phyloP scores from a whole-genome alignment of 2,888 invertebrate species.

The Clusia tigrina region DNA sequence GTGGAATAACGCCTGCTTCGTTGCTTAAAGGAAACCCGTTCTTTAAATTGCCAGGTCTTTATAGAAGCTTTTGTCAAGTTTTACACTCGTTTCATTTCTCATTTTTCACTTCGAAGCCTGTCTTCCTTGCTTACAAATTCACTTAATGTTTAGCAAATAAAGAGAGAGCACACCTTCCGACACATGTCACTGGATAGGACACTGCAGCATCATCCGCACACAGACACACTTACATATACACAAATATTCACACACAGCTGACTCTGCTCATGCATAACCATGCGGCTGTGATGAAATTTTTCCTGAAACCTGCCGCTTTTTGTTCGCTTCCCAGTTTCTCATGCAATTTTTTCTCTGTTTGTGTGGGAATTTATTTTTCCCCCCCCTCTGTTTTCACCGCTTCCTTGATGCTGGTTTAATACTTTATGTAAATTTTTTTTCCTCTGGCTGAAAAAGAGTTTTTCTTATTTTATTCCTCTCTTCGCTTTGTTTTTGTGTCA shows the following conservation, averaged over 20 bases:
- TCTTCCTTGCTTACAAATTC: constrained; percentile 1
- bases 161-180: neutral
- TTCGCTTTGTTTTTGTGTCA: neutral
- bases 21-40: too few species aligned
- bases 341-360: neutral
- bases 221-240: too few species aligned
- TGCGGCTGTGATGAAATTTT: constrained; percentile 1
- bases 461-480: neutral
- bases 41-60: too few species aligned
- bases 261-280: too few species aligned
- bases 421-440: constrained; percentile 23
- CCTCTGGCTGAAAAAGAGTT: neutral
- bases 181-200: neutral
- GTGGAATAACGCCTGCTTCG: too few species aligned
- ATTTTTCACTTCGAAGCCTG: too few species aligned
- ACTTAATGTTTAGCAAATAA: constrained; percentile 4
- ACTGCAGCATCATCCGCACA: neutral
- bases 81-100: too few species aligned
- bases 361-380: neutral
- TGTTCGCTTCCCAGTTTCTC: neutral
- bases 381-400: neutral
- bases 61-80: too few species aligned
- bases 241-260: too few species aligned
- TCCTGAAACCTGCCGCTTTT: constrained; percentile 18
- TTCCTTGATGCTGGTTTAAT: constrained; percentile 23